phyloP scores from a whole-genome alignment of 2,113 vertebrate genomes.

The Scolopax mira region DNA sequence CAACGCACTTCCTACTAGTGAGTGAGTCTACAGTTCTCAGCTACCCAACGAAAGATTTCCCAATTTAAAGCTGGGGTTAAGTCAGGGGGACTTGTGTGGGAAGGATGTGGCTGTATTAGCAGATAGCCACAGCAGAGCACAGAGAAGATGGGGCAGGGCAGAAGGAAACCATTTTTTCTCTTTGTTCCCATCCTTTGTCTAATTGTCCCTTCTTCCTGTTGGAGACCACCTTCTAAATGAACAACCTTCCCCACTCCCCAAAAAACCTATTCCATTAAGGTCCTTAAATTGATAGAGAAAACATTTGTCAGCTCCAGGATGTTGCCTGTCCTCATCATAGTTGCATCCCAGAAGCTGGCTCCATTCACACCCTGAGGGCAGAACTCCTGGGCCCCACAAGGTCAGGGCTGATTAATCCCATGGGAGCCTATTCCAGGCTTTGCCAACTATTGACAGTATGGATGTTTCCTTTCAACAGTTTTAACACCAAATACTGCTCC shows the following conservation, averaged over 20 bases:
- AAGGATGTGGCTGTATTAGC: background rate
- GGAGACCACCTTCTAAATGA: background rate
- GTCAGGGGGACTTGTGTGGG: accelerated
- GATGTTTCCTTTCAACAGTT: background rate
- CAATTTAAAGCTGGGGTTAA: background rate
- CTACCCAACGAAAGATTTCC: background rate
- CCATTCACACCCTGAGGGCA: background rate
- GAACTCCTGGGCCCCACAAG: background rate
- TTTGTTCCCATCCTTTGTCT: background rate
- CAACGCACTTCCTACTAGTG: slow-evolving; percentile 84
- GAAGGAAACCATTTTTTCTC: background rate
- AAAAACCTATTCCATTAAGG: background rate
- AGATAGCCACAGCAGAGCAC: background rate
- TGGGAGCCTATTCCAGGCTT: background rate
- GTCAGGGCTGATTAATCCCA: background rate
- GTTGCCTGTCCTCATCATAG: background rate
- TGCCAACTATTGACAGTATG: background rate
- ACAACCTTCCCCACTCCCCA: background rate
- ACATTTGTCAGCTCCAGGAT: background rate
- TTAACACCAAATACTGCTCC: background rate
- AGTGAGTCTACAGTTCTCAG: background rate
- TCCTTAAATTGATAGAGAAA: background rate
- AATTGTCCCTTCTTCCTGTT: background rate
- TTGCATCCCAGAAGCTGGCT: background rate
- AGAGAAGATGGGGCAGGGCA: background rate